Evolutionary conservation across 2,113 vertebrate genomes (phyloP), one percentile per base, ranked within the genome.

Genomic region (Romanogobio albipinnatus): DNA sequence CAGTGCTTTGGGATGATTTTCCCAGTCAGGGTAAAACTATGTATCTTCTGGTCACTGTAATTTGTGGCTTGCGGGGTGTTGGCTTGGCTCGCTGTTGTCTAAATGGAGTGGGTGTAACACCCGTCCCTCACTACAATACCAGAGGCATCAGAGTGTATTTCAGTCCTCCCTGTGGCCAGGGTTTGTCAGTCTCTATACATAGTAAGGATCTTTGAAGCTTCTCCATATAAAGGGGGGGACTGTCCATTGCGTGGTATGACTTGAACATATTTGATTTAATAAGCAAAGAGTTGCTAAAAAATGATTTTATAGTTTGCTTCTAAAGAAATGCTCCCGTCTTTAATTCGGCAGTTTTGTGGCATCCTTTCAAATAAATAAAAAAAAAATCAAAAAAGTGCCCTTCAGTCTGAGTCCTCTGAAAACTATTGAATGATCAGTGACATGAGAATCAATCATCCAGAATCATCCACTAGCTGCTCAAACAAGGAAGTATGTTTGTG

Each of bases 1-100:
- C 71, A 85, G 49, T 22, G 39, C 49, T 61, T 56, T 71, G 51
- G 36, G 49, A 76, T 85, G 71, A 68, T 82, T 81, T 76, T 77
- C 81, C 26, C 75, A 86, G 82, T 56, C 70, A 81, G 66, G 82
- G 76, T 62, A 82, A 85, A 79, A 70, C 66, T 75, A 83, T 85
- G 64, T 82, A 58, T 70, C 81, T 19, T 74, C 78, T 83, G 85
- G 82, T 87, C 77, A 68, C 68, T 86, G 76, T 89, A 85, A 88
- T 87, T 87, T 78, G 88, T 81, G 87, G 90, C 82, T 80, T 68
- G 47, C 24, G 70, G 84, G 62, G 85, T 86, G 81, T 78, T 78
- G 88, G 22, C 83, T 82, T 61, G n/a, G 83, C 26, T 59, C 15
- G 15, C 84, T 76, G 81, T 68, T 81, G 76, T 75, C 75, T 83